Evolutionary conservation across 2,888 invertebrate genomes (phyloP).

Genomic region (Lordiphosa fenestrarum): DNA sequence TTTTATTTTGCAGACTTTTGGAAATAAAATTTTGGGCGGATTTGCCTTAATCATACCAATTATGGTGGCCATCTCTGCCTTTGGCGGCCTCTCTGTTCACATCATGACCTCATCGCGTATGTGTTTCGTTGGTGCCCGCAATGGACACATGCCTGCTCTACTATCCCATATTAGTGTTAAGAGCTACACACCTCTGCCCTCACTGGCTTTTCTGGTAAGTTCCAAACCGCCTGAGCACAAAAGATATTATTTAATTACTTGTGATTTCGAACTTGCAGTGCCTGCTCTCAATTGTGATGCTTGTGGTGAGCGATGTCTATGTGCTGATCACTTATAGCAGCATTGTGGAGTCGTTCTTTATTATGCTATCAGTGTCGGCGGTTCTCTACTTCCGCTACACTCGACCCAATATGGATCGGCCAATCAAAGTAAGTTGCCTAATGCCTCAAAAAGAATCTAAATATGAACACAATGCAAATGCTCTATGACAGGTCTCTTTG

Average conservation of each 20-base stretch:
- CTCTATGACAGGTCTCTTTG: constrained; percentile 83
- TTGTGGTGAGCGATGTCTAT: constrained; percentile 91
- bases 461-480: constrained; percentile 6
- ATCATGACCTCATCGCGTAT: constrained; percentile 97
- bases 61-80: constrained; percentile 94
- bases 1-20: constrained; percentile 86
- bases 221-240: constrained; percentile 18
- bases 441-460: neutral
- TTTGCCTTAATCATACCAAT: constrained; percentile 91
- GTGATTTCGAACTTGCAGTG: constrained; percentile 82
- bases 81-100: constrained; percentile 96
- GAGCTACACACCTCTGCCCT: constrained; percentile 89
- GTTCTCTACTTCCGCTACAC: constrained; percentile 91
- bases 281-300: constrained; percentile 90
- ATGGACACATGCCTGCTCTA: constrained; percentile 91
- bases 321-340: constrained; percentile 94
- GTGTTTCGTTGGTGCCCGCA: constrained; percentile 94
- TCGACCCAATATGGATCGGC: constrained; percentile 88
- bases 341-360: constrained; percentile 95
- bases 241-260: constrained; percentile 41
- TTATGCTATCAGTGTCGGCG: constrained; percentile 91
- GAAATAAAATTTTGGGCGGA: constrained; percentile 87
- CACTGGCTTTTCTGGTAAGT: constrained; percentile 90
- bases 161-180: constrained; percentile 89
- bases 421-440: constrained; percentile 86